Evolutionary conservation across 2,888 invertebrate species (phyloP).

Genomic region (Mimachlamys varia): DNA sequence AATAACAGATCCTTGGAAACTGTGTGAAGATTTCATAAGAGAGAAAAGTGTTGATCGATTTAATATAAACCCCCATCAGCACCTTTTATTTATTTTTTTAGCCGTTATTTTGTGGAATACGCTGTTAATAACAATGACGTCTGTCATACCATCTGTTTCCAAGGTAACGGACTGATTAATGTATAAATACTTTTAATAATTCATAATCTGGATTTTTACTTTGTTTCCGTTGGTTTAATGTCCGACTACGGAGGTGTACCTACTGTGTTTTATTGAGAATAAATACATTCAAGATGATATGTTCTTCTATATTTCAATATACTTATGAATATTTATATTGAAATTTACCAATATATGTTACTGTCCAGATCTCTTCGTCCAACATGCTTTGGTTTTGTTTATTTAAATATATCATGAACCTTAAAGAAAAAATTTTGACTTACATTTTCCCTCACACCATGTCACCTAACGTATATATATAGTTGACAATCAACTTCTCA

Average conservation of each 20-base stretch:
- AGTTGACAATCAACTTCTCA: background rate
- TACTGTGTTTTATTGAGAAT: background rate
- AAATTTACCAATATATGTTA: background rate
- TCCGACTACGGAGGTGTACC: background rate
- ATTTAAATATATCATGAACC: background rate
- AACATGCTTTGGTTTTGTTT: background rate
- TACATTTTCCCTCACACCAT: background rate
- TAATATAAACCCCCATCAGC: background rate
- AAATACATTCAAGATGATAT: background rate
- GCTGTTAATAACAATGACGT: background rate
- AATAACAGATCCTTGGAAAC: background rate
- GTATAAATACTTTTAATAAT: background rate
- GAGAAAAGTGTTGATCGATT: background rate
- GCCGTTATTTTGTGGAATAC: background rate
- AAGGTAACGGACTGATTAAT: background rate
- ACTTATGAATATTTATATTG: constrained; percentile 23
- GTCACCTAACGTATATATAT: background rate
- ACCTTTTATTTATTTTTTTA: background rate
- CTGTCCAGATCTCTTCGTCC: constrained; percentile 21
- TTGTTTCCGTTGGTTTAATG: background rate
- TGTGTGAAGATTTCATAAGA: background rate
- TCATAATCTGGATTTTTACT: background rate
- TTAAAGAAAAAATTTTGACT: background rate
- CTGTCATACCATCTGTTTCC: background rate
- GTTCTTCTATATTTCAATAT: constrained; percentile 17